A percentile compares a stretch with the other conserved stretches of the same genome.
Evolutionary conservation across 2,888 invertebrate genomes (phyloP).

Genomic region (Chelonus formosanus): DNA sequence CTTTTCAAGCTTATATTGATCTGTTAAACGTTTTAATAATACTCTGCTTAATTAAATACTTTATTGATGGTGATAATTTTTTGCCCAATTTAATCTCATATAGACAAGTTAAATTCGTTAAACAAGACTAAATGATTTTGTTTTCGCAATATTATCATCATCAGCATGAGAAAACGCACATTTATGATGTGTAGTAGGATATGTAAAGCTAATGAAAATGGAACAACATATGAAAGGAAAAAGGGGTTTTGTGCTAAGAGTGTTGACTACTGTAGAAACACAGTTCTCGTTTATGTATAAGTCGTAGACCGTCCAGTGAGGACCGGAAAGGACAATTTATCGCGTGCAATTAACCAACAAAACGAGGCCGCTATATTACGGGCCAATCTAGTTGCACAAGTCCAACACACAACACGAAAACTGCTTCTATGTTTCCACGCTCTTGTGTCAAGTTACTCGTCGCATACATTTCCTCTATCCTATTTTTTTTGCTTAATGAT

Average conservation of each 20-base stretch:
- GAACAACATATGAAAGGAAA: slow-evolving; percentile 5
- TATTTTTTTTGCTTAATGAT: slow-evolving; percentile 2
- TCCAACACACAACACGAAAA: slow-evolving; percentile 17
- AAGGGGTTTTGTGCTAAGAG: slow-evolving; percentile 12
- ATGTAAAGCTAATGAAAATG: not conserved
- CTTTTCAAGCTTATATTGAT: no score
- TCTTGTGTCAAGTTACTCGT: slow-evolving; percentile 6
- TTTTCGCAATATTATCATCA: no score
- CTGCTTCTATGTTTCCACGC: slow-evolving; percentile 13
- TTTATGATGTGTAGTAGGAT: not conserved
- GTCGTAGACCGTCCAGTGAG: slow-evolving; percentile 39
- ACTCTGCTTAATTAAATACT: no score
- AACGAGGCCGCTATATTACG: slow-evolving; percentile 44
- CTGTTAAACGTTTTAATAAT: no score
- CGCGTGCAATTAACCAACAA: slow-evolving; percentile 51
- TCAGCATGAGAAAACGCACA: slow-evolving; percentile 4
- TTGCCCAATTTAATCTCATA: not conserved
- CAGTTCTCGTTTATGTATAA: slow-evolving; percentile 41
- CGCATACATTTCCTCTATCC: slow-evolving; percentile 1
- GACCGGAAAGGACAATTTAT: slow-evolving; percentile 54
- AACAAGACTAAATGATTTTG: no score
- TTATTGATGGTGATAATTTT: no score
- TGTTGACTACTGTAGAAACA: slow-evolving; percentile 36
- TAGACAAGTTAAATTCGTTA: no score
- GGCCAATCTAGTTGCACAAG: slow-evolving; percentile 41